These are phyloP conservation scores for Pseudorhombus dupliciocellatus DNA, from an alignment of 2,113 vertebrate genomes.

Conservation along the genomic window DNA sequence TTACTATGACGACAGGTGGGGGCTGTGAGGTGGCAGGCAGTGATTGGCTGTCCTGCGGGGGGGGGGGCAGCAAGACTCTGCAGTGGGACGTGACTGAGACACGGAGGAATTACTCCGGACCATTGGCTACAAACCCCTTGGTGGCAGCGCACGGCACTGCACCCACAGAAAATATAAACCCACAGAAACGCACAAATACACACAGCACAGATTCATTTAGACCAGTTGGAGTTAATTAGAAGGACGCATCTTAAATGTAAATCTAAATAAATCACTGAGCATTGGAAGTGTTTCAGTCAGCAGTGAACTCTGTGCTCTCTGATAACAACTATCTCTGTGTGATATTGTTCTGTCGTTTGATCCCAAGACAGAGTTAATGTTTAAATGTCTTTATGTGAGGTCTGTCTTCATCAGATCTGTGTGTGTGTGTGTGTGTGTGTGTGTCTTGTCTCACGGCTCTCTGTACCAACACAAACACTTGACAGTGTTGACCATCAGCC, in stretches of 20 bases:
- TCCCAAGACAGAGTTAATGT: no score
- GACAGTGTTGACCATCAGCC: conserved; percentile 20
- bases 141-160: neutral
- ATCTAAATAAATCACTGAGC: no score
- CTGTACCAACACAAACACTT: conserved; percentile 42
- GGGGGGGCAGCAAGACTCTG: conserved; percentile 77
- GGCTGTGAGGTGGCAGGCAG: conserved; percentile 51
- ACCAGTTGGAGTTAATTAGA: no score
- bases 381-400: no score
- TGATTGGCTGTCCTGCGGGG: conserved; percentile 63
- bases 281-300: no score
- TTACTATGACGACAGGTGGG: conserved; percentile 61
- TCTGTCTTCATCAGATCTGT: neutral
- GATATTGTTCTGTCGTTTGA: no score
- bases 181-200: no score
- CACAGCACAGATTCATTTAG: no score
- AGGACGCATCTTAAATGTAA: no score
- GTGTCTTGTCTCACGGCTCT: conserved; percentile 33
- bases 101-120: neutral
- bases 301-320: no score
- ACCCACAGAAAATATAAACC: neutral
- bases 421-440: conserved; percentile 11
- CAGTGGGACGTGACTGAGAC: conserved; percentile 80
- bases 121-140: neutral
- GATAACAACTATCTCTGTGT: no score